Base-by-base conservation (phyloP, 2,113 vertebrate species). In the Leiothrix lutea region DNA sequence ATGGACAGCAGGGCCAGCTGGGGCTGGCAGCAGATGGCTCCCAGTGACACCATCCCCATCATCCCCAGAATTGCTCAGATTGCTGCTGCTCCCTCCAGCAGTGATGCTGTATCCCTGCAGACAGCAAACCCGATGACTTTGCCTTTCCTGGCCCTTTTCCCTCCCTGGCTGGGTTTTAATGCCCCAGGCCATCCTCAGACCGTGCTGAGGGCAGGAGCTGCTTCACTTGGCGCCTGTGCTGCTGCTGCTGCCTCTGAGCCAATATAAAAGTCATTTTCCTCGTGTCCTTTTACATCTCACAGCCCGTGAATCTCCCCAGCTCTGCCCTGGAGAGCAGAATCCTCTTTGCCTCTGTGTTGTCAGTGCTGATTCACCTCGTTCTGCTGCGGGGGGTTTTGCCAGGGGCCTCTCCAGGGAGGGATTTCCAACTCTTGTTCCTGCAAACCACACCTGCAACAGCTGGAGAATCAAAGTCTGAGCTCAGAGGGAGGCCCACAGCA, bases 321-420 rank as follows among this genome's bases (percentile, higher is more conserved):
- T 1, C 70, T 5, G 62, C 60, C 45, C 54, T 24, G 47, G 51
- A 67, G 60, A 77, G 12, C 73, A 67, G 92, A 78, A 29, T 1
- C 4, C 36, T 26, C 90, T 38, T 84, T 81, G 86, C 77, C 90
- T 95, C 86, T 24, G 57, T 72, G 75, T 64, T 95, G 75, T 88
- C 80, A 58, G 0, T 8, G 64, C 62, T 21, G 40, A 86, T 75
- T 71, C 4, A 8, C 61, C 95, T 78, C 17, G 19, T 80, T 92
- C 72, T 71, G 88, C 92, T 88, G 19, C 42, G 23, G 92, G 94
- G 86, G 61, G 3, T 77, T 91, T 80, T 90, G 91, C 54, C 33
- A 26, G 83, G 50, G 51, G 74, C 48, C 54, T 90, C 94, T 77
- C 35, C 0, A 62, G 86, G 80, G 83, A 91, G 35, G 13, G 0